A percentile compares a stretch with the other conserved stretches of the same genome.
phyloP scores from a whole-genome alignment of 2,888 invertebrate species.

The Plagiodera versicolora region DNA sequence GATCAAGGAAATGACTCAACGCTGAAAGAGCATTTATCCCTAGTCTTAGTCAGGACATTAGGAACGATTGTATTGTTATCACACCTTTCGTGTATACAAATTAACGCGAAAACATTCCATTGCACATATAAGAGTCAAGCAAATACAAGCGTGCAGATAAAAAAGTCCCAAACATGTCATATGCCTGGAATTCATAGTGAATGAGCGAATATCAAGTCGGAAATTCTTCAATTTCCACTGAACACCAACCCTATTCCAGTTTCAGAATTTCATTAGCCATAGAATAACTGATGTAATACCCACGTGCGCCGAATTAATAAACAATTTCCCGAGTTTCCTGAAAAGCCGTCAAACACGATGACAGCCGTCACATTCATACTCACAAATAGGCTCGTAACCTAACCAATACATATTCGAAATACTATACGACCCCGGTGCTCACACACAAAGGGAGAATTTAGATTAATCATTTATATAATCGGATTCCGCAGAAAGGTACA shows the following conservation, averaged over 20 bases:
- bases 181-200: too few species aligned
- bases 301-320: neutral
- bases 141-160: too few species aligned
- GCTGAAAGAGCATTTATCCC: too few species aligned
- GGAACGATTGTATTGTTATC: too few species aligned
- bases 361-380: neutral
- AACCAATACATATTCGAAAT: neutral
- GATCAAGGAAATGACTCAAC: too few species aligned
- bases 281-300: neutral
- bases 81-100: too few species aligned
- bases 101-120: too few species aligned
- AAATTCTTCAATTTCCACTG: too few species aligned
- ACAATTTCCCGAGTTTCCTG: neutral
- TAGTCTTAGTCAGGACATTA: too few species aligned
- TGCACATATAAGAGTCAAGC: too few species aligned
- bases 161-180: too few species aligned
- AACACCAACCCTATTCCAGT: neutral
- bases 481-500: neutral
- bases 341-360: neutral
- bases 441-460: neutral
- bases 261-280: neutral
- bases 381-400: neutral
- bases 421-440: neutral
- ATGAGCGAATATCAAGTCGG: too few species aligned
- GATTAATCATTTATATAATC: conserved; percentile 1